Conservation (phyloP, 2,797 vertebrate genomes). For the Sorex maritimensis region DNA sequence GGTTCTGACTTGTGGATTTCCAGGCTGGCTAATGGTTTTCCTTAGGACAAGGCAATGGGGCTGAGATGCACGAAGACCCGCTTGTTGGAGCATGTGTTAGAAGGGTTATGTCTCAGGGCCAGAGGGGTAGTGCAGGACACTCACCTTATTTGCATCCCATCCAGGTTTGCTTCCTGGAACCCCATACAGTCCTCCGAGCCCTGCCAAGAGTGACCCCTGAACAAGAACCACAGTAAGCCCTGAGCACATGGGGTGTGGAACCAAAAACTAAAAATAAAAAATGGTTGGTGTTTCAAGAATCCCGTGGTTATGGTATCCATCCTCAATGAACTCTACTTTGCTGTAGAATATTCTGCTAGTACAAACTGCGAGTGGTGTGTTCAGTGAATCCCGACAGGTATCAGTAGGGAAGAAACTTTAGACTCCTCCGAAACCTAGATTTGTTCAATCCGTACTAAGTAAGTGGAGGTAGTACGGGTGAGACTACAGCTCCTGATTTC, state of each 20-base stretch:
- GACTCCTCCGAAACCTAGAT: not conserved
- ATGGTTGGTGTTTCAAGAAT: not conserved
- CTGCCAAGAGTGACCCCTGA: too few species aligned
- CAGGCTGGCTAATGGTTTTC: not conserved
- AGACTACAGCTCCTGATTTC: not conserved
- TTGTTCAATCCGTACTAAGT: not conserved
- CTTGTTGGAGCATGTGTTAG: not conserved
- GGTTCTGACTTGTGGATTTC: not conserved
- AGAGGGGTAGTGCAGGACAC: too few species aligned
- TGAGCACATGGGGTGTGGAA: too few species aligned
- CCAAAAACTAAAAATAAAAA: not conserved
- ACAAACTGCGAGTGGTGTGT: not conserved
- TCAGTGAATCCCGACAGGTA: not conserved
- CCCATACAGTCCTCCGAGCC: too few species aligned
- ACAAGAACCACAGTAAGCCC: too few species aligned
- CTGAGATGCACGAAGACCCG: too few species aligned
- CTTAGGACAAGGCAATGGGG: too few species aligned
- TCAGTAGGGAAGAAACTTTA: constrained; percentile 13
- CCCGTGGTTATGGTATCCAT: too few species aligned
- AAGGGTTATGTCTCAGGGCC: too few species aligned
- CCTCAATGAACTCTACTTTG: too few species aligned
- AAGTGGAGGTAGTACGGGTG: not conserved
- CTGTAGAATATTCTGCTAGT: not conserved
- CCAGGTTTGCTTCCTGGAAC: too few species aligned
- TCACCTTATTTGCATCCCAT: too few species aligned